These are phyloP conservation scores for Cerastis leucographa DNA, from an alignment of 2,888 invertebrate species.

Conservation along the genomic window DNA sequence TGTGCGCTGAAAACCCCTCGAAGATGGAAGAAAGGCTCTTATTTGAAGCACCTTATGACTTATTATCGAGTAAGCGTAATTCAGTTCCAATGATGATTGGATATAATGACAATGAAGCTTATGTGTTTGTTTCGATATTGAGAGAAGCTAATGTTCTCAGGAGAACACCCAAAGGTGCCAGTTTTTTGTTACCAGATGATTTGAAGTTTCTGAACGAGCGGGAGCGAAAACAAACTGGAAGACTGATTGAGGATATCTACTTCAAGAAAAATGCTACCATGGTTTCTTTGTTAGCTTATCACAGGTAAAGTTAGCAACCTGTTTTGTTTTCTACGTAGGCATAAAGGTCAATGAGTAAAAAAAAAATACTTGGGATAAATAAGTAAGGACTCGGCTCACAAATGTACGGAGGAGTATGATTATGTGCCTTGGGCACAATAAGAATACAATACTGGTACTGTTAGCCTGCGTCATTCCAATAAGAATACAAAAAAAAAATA, in stretches of 20 bases:
- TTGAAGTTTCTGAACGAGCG: constrained; percentile 76
- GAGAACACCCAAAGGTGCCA: constrained; percentile 69
- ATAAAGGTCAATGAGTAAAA: not conserved
- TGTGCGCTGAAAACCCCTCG: constrained; percentile 80
- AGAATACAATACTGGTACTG: not conserved
- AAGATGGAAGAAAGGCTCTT: constrained; percentile 80
- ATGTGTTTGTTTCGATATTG: constrained; percentile 80
- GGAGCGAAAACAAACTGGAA: constrained; percentile 73
- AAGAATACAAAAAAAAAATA: not conserved
- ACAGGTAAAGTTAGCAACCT: constrained; percentile 74
- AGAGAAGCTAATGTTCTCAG: constrained; percentile 70
- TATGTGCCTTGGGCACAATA: not conserved
- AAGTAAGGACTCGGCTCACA: not conserved
- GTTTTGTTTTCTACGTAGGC: not conserved
- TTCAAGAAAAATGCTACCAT: constrained; percentile 78
- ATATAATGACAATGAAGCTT: constrained; percentile 84
- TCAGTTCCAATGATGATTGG: constrained; percentile 84
- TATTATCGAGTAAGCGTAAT: constrained; percentile 70
- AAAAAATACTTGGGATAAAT: not conserved
- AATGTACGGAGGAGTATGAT: not conserved
- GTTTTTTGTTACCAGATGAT: constrained; percentile 81
- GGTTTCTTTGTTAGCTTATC: constrained; percentile 76
- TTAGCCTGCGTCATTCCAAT: too few relatives aligned
- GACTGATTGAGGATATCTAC: constrained; percentile 79
- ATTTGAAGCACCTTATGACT: constrained; percentile 77